Percentiles rank a stretch among this genome's conserved stretches.
Evolutionary conservation across 1,140 invertebrate genomes (phyloP).

Genomic region (Thaumetopoea pityocampa): DNA sequence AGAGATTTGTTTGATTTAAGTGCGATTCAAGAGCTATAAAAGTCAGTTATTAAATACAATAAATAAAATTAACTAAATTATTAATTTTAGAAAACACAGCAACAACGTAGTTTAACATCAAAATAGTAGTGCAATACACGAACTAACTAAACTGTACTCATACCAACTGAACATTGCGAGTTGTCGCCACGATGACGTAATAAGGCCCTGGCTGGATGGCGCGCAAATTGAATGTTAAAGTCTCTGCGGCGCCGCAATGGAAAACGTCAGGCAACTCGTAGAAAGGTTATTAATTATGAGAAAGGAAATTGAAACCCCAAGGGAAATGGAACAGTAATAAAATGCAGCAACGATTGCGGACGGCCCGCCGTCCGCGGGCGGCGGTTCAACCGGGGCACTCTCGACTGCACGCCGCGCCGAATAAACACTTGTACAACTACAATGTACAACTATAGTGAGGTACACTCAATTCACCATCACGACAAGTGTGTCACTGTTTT

Average conservation of each 20-base stretch:
- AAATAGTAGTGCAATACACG: too few relatives aligned
- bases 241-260: slow-evolving; percentile 57
- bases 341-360: slow-evolving; percentile 70
- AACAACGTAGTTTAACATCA: too few relatives aligned
- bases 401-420: slow-evolving; percentile 9
- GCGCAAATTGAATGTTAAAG: slow-evolving; percentile 65
- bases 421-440: slow-evolving; percentile 20
- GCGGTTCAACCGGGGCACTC: slow-evolving; percentile 22
- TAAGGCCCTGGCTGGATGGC: slow-evolving; percentile 52
- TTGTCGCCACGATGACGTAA: slow-evolving; percentile 31
- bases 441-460: too few relatives aligned
- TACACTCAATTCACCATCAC: too few relatives aligned
- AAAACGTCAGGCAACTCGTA: slow-evolving; percentile 58
- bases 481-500: too few relatives aligned
- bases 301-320: slow-evolving; percentile 72
- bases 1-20: too few relatives aligned
- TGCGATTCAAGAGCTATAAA: too few relatives aligned
- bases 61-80: too few relatives aligned
- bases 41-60: too few relatives aligned
- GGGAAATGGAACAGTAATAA: slow-evolving; percentile 74
- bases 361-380: slow-evolving; percentile 24
- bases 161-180: too few relatives aligned
- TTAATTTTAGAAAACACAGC: too few relatives aligned
- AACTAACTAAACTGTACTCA: too few relatives aligned
- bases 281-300: slow-evolving; percentile 73